Evolutionary conservation across 2,888 invertebrate species (phyloP), one percentile per base, ranked within the genome.

Genomic region (Atherix ibis): DNA sequence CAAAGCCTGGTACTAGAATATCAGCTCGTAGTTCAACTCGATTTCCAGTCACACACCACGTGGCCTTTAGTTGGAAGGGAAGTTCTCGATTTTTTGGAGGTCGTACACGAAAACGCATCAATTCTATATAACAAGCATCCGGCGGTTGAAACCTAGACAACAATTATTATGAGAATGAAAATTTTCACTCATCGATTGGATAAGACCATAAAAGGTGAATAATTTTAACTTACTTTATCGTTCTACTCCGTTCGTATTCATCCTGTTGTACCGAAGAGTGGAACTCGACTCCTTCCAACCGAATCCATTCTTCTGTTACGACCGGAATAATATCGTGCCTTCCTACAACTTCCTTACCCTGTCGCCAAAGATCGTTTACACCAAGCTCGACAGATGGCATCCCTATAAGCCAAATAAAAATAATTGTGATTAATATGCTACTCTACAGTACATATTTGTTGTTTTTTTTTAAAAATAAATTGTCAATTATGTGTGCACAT

Each of bases 261-360:
- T 87, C 81, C 48, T 82, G 81, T 53, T 92, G 84, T 32, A 97
- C 85, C 55, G 87, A 85, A 35, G 80, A 77, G 64, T 97, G 95
- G 61, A 98, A 94, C 60, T 95, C 92, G 0, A 87, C 76, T 31
- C 78, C 73, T 64, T 98, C 95, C 35, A 97, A 71, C 26, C 91
- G 76, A 53, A 98, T 98, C 98, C 98, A 99, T 64, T 98, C 92
- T 64, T 99, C 98, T 0, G 98, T 98, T 40, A 85, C 85, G 13
- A 91, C 89, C 15, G 98, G 97, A 56, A 98, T 92, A 58, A 99
- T 98, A 64, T 99, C 98, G 62, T 95, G 94, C 4, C 98, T 71
- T 0, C 98, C 94, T 2, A 98, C 98, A 34, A 99, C 94, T 69
- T 98, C 98, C 62, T 82, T 83, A n/a, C 97, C 97, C 62, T 94